Evolutionary conservation across 37 sponge, comb jelly and placozoan species (phyloP).

Genomic region (Oopsacas minuta): DNA sequence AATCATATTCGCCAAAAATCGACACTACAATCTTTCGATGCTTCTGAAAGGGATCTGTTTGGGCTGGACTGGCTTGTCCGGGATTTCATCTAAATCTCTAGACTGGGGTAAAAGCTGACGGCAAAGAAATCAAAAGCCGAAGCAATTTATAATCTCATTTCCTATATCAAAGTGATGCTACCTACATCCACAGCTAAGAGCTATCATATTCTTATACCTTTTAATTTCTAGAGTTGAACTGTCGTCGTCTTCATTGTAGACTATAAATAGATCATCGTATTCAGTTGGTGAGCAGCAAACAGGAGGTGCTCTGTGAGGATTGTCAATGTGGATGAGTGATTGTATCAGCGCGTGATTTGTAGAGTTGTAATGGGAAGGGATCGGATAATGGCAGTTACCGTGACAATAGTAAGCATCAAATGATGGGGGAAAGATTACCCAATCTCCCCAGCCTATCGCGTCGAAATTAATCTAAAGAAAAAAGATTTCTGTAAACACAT

Average conservation of each 20-base stretch:
- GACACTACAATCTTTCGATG: neutral
- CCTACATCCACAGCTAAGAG: constrained; percentile 16
- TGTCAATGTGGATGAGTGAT: neutral
- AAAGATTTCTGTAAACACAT: neutral
- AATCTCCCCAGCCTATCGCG: neutral
- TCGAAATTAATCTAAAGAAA: neutral
- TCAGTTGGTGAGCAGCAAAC: neutral
- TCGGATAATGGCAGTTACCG: neutral
- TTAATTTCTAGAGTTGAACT: neutral
- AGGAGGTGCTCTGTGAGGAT: neutral
- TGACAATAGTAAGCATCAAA: constrained; percentile 11
- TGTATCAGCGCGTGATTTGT: neutral
- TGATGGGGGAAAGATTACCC: neutral
- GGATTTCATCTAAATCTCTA: neutral
- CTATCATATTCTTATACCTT: constrained; percentile 8
- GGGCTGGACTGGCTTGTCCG: neutral
- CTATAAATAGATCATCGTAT: neutral
- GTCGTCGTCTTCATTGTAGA: neutral
- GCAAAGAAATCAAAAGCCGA: neutral
- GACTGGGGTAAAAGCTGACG: neutral
- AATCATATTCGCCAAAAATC: neutral
- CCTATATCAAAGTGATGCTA: neutral
- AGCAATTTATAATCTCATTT: neutral
- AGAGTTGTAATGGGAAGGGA: neutral
- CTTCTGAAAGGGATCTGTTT: neutral